Conservation (phyloP, 2,888 invertebrate genomes). For the Hesperia comma region DNA sequence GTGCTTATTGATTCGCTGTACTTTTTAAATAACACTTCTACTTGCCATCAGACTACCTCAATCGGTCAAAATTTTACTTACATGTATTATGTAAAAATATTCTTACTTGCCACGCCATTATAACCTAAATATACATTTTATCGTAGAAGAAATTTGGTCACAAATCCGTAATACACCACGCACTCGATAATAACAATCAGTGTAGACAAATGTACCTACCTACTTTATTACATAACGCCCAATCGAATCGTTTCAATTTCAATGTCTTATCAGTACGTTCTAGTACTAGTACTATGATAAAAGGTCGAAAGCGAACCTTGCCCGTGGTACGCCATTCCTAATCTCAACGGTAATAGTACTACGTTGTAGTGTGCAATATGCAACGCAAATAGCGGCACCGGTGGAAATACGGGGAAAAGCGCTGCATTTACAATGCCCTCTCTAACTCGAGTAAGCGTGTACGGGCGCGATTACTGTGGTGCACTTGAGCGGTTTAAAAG, state of each 20-base stretch:
- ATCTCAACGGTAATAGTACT: slow-evolving; percentile 12
- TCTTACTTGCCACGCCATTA: no score
- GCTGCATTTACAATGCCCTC: slow-evolving; percentile 31
- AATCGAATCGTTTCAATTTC: no score
- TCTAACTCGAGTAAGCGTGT: slow-evolving; percentile 31
- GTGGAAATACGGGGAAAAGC: slow-evolving; percentile 25
- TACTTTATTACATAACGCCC: no score
- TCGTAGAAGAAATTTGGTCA: no score
- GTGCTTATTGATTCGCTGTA: no score
- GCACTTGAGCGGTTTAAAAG: neutral
- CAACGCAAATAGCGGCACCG: slow-evolving; percentile 24
- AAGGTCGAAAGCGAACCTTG: slow-evolving; percentile 10
- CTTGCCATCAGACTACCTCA: no score
- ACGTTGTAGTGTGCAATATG: neutral
- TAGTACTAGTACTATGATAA: neutral
- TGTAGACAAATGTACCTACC: no score
- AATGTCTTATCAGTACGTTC: neutral
- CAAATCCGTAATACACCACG: no score
- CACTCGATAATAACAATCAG: no score
- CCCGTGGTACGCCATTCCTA: slow-evolving; percentile 5
- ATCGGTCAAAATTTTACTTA: no score
- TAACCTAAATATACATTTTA: no score
- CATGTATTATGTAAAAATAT: no score
- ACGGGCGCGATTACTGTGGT: neutral
- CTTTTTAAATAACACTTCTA: neutral